phyloP scores from a whole-genome alignment of 2,888 invertebrate species.

The Creontiades dilutus region DNA sequence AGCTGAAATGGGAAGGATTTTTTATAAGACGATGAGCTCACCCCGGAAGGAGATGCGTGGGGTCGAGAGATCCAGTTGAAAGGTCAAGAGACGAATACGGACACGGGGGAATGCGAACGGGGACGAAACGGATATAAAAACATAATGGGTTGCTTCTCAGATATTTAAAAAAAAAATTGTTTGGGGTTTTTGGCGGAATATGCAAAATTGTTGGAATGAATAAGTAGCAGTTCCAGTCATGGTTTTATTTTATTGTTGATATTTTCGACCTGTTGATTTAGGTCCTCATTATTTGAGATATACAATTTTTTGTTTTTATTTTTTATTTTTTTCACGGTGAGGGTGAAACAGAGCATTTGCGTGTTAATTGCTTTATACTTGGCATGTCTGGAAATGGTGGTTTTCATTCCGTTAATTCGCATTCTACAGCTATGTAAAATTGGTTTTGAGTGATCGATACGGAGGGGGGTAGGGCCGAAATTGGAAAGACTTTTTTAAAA shows the following conservation, averaged over 20 bases:
- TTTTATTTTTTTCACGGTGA: too few relatives aligned
- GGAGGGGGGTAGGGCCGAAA: slow-evolving; percentile 38
- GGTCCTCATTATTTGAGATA: too few relatives aligned
- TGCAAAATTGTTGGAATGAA: too few relatives aligned
- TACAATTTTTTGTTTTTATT: too few relatives aligned
- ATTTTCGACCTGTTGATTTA: too few relatives aligned
- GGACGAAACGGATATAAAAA: slow-evolving; percentile 77
- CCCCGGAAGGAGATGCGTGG: slow-evolving; percentile 54
- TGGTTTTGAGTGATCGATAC: not conserved
- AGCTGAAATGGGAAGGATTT: slow-evolving; percentile 33
- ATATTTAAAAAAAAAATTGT: not conserved
- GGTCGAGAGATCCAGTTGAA: slow-evolving; percentile 84
- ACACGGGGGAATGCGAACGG: slow-evolving; percentile 83
- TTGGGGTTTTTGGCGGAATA: not conserved
- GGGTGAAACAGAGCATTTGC: too few relatives aligned
- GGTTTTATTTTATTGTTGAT: too few relatives aligned
- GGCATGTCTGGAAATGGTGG: too few relatives aligned
- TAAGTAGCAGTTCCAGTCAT: too few relatives aligned
- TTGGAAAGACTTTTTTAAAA: slow-evolving; percentile 31
- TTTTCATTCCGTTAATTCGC: too few relatives aligned
- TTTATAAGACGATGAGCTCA: slow-evolving; percentile 58
- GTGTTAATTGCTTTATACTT: too few relatives aligned
- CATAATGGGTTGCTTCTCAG: too few relatives aligned
- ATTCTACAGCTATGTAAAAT: not conserved
- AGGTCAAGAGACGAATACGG: slow-evolving; percentile 86